Conservation (phyloP, 2,888 invertebrate genomes). For the Catonia carolina region DNA sequence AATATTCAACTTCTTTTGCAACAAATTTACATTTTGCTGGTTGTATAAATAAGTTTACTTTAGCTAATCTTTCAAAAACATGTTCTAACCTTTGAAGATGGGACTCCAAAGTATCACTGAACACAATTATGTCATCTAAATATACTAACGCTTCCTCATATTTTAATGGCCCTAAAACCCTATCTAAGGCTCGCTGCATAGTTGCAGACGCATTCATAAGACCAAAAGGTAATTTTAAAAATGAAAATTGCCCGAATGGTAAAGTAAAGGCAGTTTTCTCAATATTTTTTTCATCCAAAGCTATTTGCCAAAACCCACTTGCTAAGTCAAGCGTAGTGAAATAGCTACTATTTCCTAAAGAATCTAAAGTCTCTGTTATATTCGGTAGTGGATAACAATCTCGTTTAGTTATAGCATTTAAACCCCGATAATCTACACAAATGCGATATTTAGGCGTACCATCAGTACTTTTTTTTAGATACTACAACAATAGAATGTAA, state of each 20-base stretch:
- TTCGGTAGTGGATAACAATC: not conserved
- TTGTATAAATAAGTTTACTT: not conserved
- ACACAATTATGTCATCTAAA: slow-evolving; percentile 18
- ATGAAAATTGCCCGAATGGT: not conserved
- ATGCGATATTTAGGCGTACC: not conserved
- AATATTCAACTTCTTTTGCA: too few relatives aligned
- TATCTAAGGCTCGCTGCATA: slow-evolving; percentile 8
- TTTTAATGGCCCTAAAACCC: not conserved
- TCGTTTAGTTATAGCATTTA: slow-evolving; percentile 15
- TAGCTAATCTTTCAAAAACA: slow-evolving; percentile 8
- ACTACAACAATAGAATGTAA: too few relatives aligned
- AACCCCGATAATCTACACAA: slow-evolving; percentile 2
- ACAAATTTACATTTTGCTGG: not conserved
- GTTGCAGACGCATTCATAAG: slow-evolving; percentile 2
- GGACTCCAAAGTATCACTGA: slow-evolving; percentile 1
- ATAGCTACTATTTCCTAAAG: slow-evolving; percentile 4
- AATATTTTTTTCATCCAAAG: not conserved
- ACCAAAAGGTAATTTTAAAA: slow-evolving; percentile 8
- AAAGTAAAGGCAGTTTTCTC: slow-evolving; percentile 6
- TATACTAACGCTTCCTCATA: slow-evolving; percentile 6
- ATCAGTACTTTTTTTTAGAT: slow-evolving; percentile 1
- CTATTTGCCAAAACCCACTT: slow-evolving; percentile 17
- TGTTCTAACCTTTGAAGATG: not conserved
- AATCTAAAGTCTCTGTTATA: too few relatives aligned
- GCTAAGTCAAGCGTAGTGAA: slow-evolving; percentile 12